Base-by-base conservation (phyloP, 2,888 invertebrate species). In the Criorhina ranunculi region DNA sequence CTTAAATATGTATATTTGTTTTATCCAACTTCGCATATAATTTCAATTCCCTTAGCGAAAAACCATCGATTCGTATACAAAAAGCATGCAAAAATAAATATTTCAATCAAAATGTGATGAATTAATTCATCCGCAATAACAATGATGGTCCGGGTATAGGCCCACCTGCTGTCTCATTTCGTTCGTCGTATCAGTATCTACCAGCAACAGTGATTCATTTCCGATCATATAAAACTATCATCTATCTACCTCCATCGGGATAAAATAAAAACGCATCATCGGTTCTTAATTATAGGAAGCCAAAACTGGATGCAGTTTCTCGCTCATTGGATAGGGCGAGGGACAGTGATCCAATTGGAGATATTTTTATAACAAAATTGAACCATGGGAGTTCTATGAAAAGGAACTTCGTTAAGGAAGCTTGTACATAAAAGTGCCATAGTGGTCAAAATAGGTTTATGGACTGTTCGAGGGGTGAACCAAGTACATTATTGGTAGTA, bases 101-200 rank as follows among this genome's bases (percentile, higher is more conserved):
- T 78, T 78, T 78, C 78, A 78, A 83, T 78, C 82, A 78, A 83
- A 83, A 62, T 57, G 60, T 78, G 82, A 83, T 83, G 82, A 83
- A 83, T 83, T 83, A 49, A 83, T 78, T 83, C 78, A 78, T 83
- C 49, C 49, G 78, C 78, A 78, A 78, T 83, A 83, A 78, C 55
- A 83, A 72, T 60, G 82, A 24, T 24, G 24, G 24, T 24, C 24
- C 24, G 24, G 24, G 24, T n/a, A n/a, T n/a, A n/a, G n/a, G 4
- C 46, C 78, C 66, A 78, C 51, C 72, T 57, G 49, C 57, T 55
- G 64, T 11, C 15, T 31, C 8, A 19, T 11, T 17, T 31, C 7
- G 12, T 46, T 9, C 6, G 12, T 31, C 24, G 12, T 17, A 8
- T 11, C 35, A 29, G n/a, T 15, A n/a, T 17, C n/a, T 12, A 37